Conservation (phyloP, 2,888 invertebrate genomes). For the Neoaliturus tenellus region DNA sequence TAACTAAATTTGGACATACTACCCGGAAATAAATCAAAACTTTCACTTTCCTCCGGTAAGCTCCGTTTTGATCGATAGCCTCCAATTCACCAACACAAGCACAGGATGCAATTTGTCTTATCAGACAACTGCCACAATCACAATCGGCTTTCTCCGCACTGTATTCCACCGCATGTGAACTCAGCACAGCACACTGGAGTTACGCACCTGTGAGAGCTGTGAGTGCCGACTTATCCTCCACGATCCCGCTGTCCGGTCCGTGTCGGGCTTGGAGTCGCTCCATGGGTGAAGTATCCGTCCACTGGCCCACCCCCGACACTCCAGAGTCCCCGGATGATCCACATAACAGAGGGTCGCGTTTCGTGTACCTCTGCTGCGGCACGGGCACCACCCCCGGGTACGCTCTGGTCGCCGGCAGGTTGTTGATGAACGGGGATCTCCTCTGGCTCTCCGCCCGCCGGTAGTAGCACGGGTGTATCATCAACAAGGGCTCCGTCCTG, state of each 20-base stretch:
- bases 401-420: slow-evolving; percentile 79
- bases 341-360: slow-evolving; percentile 49
- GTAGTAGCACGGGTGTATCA: slow-evolving; percentile 94
- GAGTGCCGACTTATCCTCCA: slow-evolving; percentile 37
- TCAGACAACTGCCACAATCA: not conserved
- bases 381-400: slow-evolving; percentile 1
- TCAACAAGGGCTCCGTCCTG: slow-evolving; percentile 88
- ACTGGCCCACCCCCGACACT: slow-evolving; percentile 47
- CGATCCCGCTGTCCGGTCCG: slow-evolving; percentile 54
- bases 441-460: slow-evolving; percentile 90
- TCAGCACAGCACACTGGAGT: not conserved
- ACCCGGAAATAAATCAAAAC: no score
- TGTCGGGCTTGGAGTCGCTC: slow-evolving; percentile 46
- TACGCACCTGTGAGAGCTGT: slow-evolving; percentile 44
- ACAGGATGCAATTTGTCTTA: not conserved
- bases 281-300: slow-evolving; percentile 46
- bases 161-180: not conserved
- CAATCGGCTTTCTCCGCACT: not conserved
- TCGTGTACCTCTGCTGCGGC: slow-evolving; percentile 26
- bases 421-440: slow-evolving; percentile 89
- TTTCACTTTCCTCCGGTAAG: not conserved
- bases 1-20: no score
- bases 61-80: no score
- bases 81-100: not conserved
- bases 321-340: slow-evolving; percentile 49